These are phyloP conservation scores for Urophycis tenuis DNA, from an alignment of 2,797 vertebrate species.

Conservation along the genomic window DNA sequence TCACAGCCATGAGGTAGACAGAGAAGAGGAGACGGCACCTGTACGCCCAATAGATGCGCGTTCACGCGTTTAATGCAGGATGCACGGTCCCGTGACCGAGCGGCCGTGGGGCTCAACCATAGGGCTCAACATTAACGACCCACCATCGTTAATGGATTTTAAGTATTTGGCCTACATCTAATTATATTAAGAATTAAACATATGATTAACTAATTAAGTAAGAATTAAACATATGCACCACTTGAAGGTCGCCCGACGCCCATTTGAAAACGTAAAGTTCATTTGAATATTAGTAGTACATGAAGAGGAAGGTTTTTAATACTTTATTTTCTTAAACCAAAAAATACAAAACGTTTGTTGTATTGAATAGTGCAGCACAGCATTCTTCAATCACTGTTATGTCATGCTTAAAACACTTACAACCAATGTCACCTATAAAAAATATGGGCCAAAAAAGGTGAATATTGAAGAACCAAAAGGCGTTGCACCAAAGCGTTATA, in stretches of 20 bases:
- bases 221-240: neutral
- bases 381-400: slow-evolving; percentile 6
- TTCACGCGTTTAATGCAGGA: neutral
- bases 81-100: too few species aligned
- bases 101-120: too few species aligned
- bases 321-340: slow-evolving; percentile 17
- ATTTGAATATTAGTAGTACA: neutral
- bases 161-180: too few species aligned
- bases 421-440: slow-evolving; percentile 13
- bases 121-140: too few species aligned
- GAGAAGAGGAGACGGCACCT: neutral
- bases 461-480: slow-evolving; percentile 11
- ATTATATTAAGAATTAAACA: neutral
- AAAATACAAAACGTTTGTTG: neutral
- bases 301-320: neutral
- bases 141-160: too few species aligned
- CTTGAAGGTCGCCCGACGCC: neutral
- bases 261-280: neutral
- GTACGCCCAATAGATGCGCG: neutral
- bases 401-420: slow-evolving; percentile 12
- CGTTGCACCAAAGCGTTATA: slow-evolving; percentile 26
- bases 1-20: neutral
- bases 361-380: slow-evolving; percentile 1
- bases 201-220: neutral
- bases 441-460: slow-evolving; percentile 1